A percentile compares a stretch with the other conserved stretches of the same genome.
phyloP scores from a whole-genome alignment of 2,797 vertebrate genomes.

The Pangasius mekongensis region DNA sequence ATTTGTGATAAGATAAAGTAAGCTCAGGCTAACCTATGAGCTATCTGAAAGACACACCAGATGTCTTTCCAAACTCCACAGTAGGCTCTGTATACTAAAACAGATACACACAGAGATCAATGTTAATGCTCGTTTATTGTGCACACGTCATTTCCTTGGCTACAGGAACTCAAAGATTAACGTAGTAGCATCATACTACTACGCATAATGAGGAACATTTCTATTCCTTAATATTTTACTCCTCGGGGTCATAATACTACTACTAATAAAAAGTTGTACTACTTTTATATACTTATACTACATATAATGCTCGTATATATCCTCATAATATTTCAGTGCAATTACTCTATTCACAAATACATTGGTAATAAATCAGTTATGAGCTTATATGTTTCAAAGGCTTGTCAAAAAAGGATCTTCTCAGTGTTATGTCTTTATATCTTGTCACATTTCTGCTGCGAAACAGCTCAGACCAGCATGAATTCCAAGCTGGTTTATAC shows the following conservation, averaged over 20 bases:
- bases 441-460: background rate
- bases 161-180: background rate
- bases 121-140: background rate
- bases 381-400: background rate
- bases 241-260: background rate
- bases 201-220: background rate
- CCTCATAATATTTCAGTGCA: background rate
- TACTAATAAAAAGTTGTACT: background rate
- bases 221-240: background rate
- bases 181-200: background rate
- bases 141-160: background rate
- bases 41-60: background rate
- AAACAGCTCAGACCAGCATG: background rate
- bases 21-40: background rate
- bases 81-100: background rate
- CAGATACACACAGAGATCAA: background rate
- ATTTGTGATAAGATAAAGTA: constrained; percentile 13
- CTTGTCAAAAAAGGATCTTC: background rate
- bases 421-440: background rate
- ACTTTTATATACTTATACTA: background rate
- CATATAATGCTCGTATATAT: background rate
- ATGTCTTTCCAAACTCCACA: background rate
- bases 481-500: background rate
- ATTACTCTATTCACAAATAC: background rate
- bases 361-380: background rate